A percentile compares a stretch with the other conserved stretches of the same genome.
Conservation (phyloP, 2,888 invertebrate species). For the Keiferia lycopersicella region DNA sequence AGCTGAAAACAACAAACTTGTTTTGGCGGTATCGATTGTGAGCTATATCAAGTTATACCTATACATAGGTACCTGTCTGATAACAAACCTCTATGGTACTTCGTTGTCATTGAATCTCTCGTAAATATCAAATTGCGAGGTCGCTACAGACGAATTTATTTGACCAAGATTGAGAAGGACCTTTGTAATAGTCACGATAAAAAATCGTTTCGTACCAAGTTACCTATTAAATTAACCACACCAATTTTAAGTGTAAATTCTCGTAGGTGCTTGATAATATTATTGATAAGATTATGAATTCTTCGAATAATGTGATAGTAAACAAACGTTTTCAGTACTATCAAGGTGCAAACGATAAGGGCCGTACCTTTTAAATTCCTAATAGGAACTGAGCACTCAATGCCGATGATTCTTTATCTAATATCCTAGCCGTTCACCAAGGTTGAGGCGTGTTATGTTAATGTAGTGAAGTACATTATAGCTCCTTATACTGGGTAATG, state of each 20-base stretch:
- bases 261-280: not conserved
- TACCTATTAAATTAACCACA: not conserved
- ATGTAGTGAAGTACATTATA: constrained; percentile 16
- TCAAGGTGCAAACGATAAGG: constrained; percentile 21
- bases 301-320: constrained; percentile 1
- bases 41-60: no score
- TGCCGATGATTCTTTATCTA: constrained; percentile 25
- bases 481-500: constrained; percentile 10
- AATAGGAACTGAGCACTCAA: constrained; percentile 32
- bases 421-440: constrained; percentile 16
- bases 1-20: not conserved
- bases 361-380: constrained; percentile 37
- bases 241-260: not conserved
- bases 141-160: not conserved
- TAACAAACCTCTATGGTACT: not conserved
- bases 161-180: not conserved
- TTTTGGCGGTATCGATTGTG: constrained; percentile 9
- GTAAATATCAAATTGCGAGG: constrained; percentile 1
- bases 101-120: not conserved
- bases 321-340: constrained; percentile 17
- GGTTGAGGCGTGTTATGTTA: constrained; percentile 23
- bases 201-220: not conserved
- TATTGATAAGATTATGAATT: constrained; percentile 16
- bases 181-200: no score
- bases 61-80: not conserved